Conservation (phyloP, 2,888 invertebrate species). For the Drosophila silvestris region DNA sequence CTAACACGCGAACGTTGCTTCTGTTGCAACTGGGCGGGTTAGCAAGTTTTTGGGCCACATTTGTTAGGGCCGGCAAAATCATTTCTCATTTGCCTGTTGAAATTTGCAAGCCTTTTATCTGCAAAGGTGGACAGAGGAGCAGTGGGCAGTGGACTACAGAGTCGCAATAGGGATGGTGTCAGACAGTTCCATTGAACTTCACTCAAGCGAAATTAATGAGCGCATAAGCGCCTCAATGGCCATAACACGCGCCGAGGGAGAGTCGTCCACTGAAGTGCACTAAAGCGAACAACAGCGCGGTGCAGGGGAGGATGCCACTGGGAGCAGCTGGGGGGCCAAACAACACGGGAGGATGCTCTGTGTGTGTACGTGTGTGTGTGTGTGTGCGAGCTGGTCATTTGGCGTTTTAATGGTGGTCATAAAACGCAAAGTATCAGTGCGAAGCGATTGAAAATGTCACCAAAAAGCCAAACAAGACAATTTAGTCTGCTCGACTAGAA, state of each 20-base stretch:
- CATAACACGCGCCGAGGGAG: slow-evolving; percentile 65
- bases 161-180: slow-evolving; percentile 9
- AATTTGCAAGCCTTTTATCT: slow-evolving; percentile 64
- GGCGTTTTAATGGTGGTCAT: slow-evolving; percentile 69
- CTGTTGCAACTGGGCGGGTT: slow-evolving; percentile 28
- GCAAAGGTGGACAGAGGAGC: neutral
- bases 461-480: slow-evolving; percentile 1
- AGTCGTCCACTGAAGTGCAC: slow-evolving; percentile 70
- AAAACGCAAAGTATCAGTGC: slow-evolving; percentile 76
- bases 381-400: slow-evolving; percentile 37
- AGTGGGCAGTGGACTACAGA: neutral
- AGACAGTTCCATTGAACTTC: slow-evolving; percentile 71
- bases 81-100: slow-evolving; percentile 77
- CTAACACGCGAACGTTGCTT: slow-evolving; percentile 33
- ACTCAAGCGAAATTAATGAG: slow-evolving; percentile 78
- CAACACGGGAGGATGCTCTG: neutral
- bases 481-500: neutral
- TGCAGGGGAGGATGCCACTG: neutral
- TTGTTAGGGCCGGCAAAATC: slow-evolving; percentile 59
- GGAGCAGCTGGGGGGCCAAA: neutral
- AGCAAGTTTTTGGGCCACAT: slow-evolving; percentile 38
- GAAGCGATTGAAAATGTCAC: slow-evolving; percentile 62
- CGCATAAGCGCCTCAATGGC: slow-evolving; percentile 67
- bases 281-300: slow-evolving; percentile 59
- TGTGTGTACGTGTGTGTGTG: neutral